Evolutionary conservation across 2,888 invertebrate species (phyloP), one percentile per base, ranked within the genome.

Genomic region (Ametastegia equiseti): DNA sequence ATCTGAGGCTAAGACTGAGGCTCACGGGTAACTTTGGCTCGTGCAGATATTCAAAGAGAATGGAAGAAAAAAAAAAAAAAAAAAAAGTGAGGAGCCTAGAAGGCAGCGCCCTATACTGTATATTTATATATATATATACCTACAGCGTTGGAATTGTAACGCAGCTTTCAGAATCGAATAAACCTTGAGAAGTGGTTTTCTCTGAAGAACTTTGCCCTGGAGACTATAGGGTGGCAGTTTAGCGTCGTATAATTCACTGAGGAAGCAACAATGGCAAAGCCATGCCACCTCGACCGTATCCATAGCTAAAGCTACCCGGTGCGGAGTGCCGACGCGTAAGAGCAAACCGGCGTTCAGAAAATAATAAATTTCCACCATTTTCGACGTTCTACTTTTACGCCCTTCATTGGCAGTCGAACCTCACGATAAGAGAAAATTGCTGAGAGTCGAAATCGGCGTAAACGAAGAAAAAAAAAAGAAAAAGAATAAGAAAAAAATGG

Each of bases 351-450:
- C 33, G 54, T 75, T 75, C 54, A 45, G 54, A 75, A 75, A 75
- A 75, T 75, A 75, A 75, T 75, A 75, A 75, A 75, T 75, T 75
- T 75, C 36, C 45, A 54, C 75, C 50, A 54, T 75, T 75, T 75
- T 75, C 75, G n/a, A 75, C 54, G 36, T 50, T 33, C 11, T 11
- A 36, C 19, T 19, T 36, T 47, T 27, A 45, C 27, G 23, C 42
- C 45, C 45, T 39, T 39, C 73, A 33, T 54, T 36, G 33, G 50
- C 5, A 50, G 75, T 75, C 54, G 36, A 75, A 54, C 33, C n/a
- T 4, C 50, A 13, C 19, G 30, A 7, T n/a, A 11, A 36, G 54
- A 36, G 67, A 19, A 5, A 69, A 69, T 0, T 13, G 71, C 13
- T 7, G 9, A 19, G 4, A 71, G 30, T n/a, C 13, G 30, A 27